Evolutionary conservation across 2,113 vertebrate species (phyloP), one percentile per base, ranked within the genome.

Genomic region (Pollachius pollachius): DNA sequence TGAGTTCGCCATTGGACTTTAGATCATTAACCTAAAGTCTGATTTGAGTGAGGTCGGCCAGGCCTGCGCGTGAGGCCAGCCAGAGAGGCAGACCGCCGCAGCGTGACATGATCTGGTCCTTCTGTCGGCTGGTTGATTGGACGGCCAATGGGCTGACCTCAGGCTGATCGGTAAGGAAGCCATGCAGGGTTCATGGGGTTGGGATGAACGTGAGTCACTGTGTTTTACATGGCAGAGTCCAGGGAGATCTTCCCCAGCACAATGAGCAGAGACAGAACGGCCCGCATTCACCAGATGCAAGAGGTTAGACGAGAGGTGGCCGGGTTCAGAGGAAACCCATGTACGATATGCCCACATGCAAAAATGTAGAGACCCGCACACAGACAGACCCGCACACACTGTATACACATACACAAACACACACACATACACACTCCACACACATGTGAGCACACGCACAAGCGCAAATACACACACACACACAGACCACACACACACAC

Each of bases 141-240:
- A 37, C 41, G 67, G 58, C 60, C 12, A 9, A 54, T 54, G 41
- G n/a, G 5, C 37, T 59, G 75, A 77, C 77, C 75, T 77, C 57
- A 68, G 70, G 19, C 62, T 48, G 70, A 71, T 65, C 58, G n/a
- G 30, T 7, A 34, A 52, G 58, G 13, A 60, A 62, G 73, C 69
- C 59, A 62, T 67, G 75, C 21, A 59, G 12, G 9, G 68, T 61
- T 78, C 68, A 23, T 23, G 23, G 23, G 23, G 23, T 23, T 23
- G 23, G 23, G 23, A 78, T 72, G 76, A 75, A 81, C 58, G 21
- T 85, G 78, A 85, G 68, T 85, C 86, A 79, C 7, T 0, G 0
- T 81, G 76, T 86, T 82, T 76, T 64, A 15, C n/a, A 60, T 64
- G 77, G 74, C 74, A 62, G 68, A 16, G 71, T 75, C 15, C 41